phyloP scores from a whole-genome alignment of 2,888 invertebrate genomes.

The Drosophila pseudotakahashii region DNA sequence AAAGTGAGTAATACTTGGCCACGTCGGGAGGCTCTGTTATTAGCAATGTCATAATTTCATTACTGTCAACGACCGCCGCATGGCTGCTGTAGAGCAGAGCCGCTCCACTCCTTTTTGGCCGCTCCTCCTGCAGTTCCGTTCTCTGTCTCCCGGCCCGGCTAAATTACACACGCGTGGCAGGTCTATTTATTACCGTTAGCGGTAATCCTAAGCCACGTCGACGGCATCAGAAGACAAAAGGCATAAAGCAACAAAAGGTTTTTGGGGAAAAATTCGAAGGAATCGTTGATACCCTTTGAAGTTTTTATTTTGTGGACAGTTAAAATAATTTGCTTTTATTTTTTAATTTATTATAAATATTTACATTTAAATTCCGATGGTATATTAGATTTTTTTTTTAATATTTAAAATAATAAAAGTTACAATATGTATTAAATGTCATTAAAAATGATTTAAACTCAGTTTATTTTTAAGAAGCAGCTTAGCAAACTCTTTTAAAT shows the following conservation, averaged over 20 bases:
- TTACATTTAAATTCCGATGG: no score
- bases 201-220: conserved; percentile 72
- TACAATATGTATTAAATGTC: no score
- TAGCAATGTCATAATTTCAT: conserved; percentile 81
- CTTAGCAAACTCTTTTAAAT: no score
- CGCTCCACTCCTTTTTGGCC: conserved; percentile 12
- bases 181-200: conserved; percentile 77
- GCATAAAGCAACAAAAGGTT: conserved; percentile 18
- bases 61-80: conserved; percentile 72
- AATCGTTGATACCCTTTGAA: conserved; percentile 5
- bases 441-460: no score
- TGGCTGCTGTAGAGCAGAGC: conserved; percentile 5
- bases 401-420: no score
- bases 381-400: no score
- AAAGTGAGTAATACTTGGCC: conserved; percentile 24
- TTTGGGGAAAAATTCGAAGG: neutral
- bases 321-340: no score
- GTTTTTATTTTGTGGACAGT: no score
- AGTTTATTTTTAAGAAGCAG: no score
- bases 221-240: conserved; percentile 63
- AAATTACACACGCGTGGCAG: conserved; percentile 76
- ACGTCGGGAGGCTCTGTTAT: conserved; percentile 66
- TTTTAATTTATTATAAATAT: no score
- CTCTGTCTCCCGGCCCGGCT: conserved; percentile 34
- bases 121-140: conserved; percentile 15